These are phyloP conservation scores for Orestias chungarensis DNA, from an alignment of 2,797 vertebrate species.

Conservation along the genomic window DNA sequence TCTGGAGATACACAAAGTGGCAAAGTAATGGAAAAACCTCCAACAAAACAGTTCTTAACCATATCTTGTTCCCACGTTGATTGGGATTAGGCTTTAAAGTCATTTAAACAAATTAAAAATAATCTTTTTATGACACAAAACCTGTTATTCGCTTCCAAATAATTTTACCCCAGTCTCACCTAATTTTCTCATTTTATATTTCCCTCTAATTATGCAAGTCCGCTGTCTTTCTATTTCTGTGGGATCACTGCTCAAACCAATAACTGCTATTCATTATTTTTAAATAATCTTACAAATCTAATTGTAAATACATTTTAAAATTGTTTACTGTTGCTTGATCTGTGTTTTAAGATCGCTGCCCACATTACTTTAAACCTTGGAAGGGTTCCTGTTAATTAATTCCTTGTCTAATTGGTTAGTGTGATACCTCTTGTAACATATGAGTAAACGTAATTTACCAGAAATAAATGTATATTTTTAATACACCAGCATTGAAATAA, in stretches of 20 bases:
- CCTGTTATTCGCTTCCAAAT: conserved; percentile 4
- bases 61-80: conserved; percentile 4
- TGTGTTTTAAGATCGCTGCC: not conserved
- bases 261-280: not conserved
- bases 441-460: not conserved
- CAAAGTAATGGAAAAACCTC: conserved; percentile 9
- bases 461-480: not conserved
- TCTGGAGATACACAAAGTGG: conserved; percentile 4
- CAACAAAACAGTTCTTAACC: conserved; percentile 12
- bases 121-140: conserved; percentile 1
- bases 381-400: not conserved
- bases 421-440: not conserved
- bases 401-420: not conserved
- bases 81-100: conserved; percentile 17
- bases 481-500: not conserved
- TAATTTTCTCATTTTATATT: not conserved
- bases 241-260: no score
- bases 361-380: not conserved
- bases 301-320: not conserved
- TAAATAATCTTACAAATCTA: not conserved
- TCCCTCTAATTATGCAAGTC: not conserved
- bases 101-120: conserved; percentile 9
- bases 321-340: not conserved
- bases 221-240: not conserved
- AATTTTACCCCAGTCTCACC: not conserved